A percentile compares a stretch with the other conserved stretches of the same genome.
Conservation (phyloP, 1,140 invertebrate species). For the Brachionus angularis region DNA sequence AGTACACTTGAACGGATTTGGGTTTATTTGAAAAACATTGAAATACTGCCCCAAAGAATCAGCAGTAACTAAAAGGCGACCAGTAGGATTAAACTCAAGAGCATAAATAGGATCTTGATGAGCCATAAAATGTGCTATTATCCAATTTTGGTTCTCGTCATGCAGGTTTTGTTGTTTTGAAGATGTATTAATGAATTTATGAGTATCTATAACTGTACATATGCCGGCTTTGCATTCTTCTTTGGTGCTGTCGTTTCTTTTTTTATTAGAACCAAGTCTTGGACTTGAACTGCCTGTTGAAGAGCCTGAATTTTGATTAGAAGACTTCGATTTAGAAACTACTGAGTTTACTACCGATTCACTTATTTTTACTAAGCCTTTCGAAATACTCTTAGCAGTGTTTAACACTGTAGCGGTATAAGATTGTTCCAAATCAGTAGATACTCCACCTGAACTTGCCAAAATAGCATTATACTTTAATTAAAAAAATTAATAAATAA, state of each 20-base stretch:
- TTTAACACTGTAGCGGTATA: slow-evolving; percentile 91
- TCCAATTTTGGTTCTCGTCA: slow-evolving; percentile 60
- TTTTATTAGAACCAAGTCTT: background rate
- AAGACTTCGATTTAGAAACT: slow-evolving; percentile 11
- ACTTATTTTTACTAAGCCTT: slow-evolving; percentile 70
- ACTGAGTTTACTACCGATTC: slow-evolving; percentile 76
- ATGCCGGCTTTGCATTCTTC: slow-evolving; percentile 70
- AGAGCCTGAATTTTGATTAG: background rate
- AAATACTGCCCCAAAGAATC: slow-evolving; percentile 91
- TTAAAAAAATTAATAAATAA: slow-evolving; percentile 13
- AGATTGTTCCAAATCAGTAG: slow-evolving; percentile 70
- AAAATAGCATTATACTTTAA: slow-evolving; percentile 61
- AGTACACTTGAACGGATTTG: slow-evolving; percentile 80
- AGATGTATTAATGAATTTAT: background rate
- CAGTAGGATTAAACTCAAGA: slow-evolving; percentile 84
- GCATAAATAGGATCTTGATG: slow-evolving; percentile 84
- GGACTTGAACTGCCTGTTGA: background rate
- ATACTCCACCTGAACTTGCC: slow-evolving; percentile 76
- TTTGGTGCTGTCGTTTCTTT: slow-evolving; percentile 8
- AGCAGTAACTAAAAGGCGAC: slow-evolving; percentile 81
- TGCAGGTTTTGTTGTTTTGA: slow-evolving; percentile 45
- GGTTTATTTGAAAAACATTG: slow-evolving; percentile 86
- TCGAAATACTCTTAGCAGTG: slow-evolving; percentile 70
- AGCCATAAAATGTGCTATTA: slow-evolving; percentile 88
- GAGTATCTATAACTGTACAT: slow-evolving; percentile 75